phyloP scores from a whole-genome alignment of 2,113 vertebrate species.

The Cichladusa arquata region DNA sequence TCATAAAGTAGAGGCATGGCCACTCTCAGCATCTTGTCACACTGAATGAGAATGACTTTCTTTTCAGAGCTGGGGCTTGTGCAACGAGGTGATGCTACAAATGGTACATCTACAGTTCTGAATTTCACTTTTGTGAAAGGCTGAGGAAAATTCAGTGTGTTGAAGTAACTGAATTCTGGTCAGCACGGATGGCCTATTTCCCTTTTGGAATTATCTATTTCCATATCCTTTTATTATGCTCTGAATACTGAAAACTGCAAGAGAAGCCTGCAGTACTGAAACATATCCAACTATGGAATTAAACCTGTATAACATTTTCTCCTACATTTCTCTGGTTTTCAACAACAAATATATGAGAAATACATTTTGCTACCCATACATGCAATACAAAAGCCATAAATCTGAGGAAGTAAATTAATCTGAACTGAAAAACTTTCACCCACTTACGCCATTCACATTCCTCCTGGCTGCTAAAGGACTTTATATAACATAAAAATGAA shows the following conservation, averaged over 20 bases:
- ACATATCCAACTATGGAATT: slow-evolving; percentile 46
- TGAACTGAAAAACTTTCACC: slow-evolving; percentile 62
- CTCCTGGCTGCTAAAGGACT: slow-evolving; percentile 73
- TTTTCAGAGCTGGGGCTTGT: background rate
- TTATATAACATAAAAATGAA: slow-evolving; percentile 72
- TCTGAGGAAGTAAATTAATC: slow-evolving; percentile 65
- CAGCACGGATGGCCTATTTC: background rate
- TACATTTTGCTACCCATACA: slow-evolving; percentile 67
- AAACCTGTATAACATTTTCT: slow-evolving; percentile 52
- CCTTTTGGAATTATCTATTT: slow-evolving; percentile 44
- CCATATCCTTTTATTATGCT: slow-evolving; percentile 69
- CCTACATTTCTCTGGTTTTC: slow-evolving; percentile 57
- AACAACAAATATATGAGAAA: slow-evolving; percentile 65
- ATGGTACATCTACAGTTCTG: background rate
- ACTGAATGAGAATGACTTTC: background rate
- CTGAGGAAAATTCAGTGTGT: background rate
- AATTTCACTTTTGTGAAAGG: background rate
- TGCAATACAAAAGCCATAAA: slow-evolving; percentile 71
- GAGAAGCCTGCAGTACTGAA: slow-evolving; percentile 45
- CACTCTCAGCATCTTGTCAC: background rate
- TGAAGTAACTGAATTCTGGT: slow-evolving; percentile 11
- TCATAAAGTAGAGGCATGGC: background rate
- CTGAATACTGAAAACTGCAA: slow-evolving; percentile 53
- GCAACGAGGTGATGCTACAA: background rate
- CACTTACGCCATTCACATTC: slow-evolving; percentile 75